Conservation (phyloP, 2,797 vertebrate genomes). For the Cryptoblepharus egeriae region DNA sequence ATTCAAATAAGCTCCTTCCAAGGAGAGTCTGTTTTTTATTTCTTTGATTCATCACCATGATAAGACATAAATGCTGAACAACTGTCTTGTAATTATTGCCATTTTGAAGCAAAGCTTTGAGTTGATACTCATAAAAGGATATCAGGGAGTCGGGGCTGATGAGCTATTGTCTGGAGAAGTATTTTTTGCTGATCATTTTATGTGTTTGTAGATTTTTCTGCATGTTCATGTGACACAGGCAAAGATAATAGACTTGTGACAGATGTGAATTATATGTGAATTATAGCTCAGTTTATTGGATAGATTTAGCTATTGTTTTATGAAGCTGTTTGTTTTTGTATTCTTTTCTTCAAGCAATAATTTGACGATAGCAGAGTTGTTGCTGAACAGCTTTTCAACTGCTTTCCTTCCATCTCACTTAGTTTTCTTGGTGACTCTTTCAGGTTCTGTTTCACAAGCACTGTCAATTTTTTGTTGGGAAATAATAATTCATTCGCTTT, state of each 20-base stretch:
- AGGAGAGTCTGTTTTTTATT: constrained; percentile 32
- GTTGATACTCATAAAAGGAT: constrained; percentile 22
- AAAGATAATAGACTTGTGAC: constrained; percentile 28
- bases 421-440: background rate
- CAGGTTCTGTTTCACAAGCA: background rate
- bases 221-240: background rate
- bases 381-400: background rate
- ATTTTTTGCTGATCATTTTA: constrained; percentile 8
- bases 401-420: background rate
- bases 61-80: constrained; percentile 14
- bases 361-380: constrained; percentile 8
- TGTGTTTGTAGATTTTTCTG: constrained; percentile 17
- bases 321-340: constrained; percentile 15
- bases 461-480: background rate
- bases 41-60: constrained; percentile 27
- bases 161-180: constrained; percentile 33
- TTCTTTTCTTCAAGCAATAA: constrained; percentile 9
- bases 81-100: constrained; percentile 33
- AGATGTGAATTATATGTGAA: constrained; percentile 8
- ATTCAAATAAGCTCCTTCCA: constrained; percentile 25
- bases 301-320: constrained; percentile 18
- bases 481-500: background rate
- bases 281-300: constrained; percentile 13
- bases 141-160: constrained; percentile 14
- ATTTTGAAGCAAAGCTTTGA: constrained; percentile 17